Evolutionary conservation across 2,113 vertebrate genomes (phyloP), one percentile per base, ranked within the genome.

Genomic region (Ictidomys tridecemlineatus): DNA sequence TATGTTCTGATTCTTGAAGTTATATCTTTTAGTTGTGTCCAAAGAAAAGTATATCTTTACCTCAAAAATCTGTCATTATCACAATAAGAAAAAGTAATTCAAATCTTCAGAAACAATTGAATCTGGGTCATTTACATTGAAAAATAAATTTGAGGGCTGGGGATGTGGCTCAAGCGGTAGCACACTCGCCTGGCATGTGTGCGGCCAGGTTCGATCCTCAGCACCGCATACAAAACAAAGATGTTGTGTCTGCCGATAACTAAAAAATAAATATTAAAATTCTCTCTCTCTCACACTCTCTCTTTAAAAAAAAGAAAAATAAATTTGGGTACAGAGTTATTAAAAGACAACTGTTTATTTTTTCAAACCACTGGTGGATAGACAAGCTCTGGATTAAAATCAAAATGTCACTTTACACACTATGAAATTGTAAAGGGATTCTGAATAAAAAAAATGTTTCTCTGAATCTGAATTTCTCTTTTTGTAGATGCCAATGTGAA

Each of bases 131-230:
- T 79, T 16, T 70, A 39, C 32, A 74, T 34, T n/a, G 18, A 28
- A 86, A 93, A 74, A 87, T 18, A 61, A 76, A 69, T 86, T 53
- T 85, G 34, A 96, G n/a, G n/a, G n/a, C n/a, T n/a, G n/a, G n/a
- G n/a, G n/a, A n/a, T n/a, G n/a, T n/a, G n/a, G n/a, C n/a, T n/a
- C n/a, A n/a, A n/a, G n/a, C n/a, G n/a, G n/a, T n/a, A n/a, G n/a
- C n/a, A n/a, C n/a, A n/a, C n/a, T n/a, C n/a, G n/a, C n/a, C n/a
- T n/a, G n/a, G n/a, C n/a, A n/a, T n/a, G n/a, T n/a, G n/a, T n/a
- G n/a, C n/a, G n/a, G n/a, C n/a, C n/a, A n/a, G n/a, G n/a, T n/a
- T n/a, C n/a, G n/a, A n/a, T n/a, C n/a, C n/a, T n/a, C n/a, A n/a
- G n/a, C n/a, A n/a, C n/a, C n/a, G n/a, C n/a, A n/a, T n/a, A n/a